phyloP scores from a whole-genome alignment of 2,888 invertebrate species.

The Pseudolycoriella hygida region DNA sequence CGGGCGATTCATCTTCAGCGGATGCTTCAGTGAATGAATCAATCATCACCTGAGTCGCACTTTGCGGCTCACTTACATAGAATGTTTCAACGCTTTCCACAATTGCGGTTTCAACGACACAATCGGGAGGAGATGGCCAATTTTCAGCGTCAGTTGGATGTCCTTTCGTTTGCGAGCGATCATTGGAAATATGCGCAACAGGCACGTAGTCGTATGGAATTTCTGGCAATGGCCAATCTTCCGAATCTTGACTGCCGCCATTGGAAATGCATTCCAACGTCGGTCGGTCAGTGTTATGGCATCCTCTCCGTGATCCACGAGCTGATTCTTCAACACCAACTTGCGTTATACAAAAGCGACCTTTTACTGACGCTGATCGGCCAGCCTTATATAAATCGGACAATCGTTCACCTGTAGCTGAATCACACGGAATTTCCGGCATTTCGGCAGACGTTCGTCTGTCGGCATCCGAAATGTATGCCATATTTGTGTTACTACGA shows the following conservation, averaged over 20 bases:
- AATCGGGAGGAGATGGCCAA: constrained; percentile 67
- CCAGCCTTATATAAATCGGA: constrained; percentile 31
- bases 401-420: constrained; percentile 34
- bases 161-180: constrained; percentile 16
- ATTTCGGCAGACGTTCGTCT: constrained; percentile 68
- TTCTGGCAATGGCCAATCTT: constrained; percentile 60
- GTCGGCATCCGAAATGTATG: constrained; percentile 64
- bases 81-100: constrained; percentile 65
- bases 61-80: constrained; percentile 60
- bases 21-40: constrained; percentile 49
- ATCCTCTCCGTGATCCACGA: constrained; percentile 20
- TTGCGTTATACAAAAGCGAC: constrained; percentile 28
- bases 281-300: constrained; percentile 19
- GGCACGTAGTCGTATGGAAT: constrained; percentile 36
- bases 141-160: constrained; percentile 48
- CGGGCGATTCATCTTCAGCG: constrained; percentile 38
- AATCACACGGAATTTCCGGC: constrained; percentile 68
- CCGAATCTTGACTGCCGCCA: constrained; percentile 53
- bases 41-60: constrained; percentile 56
- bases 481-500: constrained; percentile 51
- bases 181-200: constrained; percentile 14
- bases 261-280: constrained; percentile 27
- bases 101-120: constrained; percentile 48
- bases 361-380: constrained; percentile 30
- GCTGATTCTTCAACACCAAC: constrained; percentile 20